These are phyloP conservation scores for Myiagra hebetior DNA, from an alignment of 2,113 vertebrate species.

Conservation along the genomic window DNA sequence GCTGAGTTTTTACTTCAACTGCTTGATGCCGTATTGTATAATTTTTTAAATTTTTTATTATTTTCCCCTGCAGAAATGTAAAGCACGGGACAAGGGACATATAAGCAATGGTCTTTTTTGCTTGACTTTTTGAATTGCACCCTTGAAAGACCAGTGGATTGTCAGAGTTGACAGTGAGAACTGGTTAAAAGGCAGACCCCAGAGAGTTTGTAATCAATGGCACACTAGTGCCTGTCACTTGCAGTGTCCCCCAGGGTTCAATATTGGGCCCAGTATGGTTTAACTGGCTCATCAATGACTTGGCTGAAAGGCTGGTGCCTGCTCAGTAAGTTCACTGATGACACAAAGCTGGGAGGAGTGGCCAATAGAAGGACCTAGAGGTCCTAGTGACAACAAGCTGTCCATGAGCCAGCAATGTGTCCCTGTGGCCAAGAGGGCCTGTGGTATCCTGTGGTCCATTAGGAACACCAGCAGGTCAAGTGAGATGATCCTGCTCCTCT, in stretches of 20 bases:
- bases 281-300: neutral
- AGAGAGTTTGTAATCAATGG: neutral
- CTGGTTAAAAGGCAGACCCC: neutral
- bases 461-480: neutral
- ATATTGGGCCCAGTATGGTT: neutral
- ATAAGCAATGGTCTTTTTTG: neutral
- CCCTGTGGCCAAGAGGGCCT: neutral
- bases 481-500: neutral
- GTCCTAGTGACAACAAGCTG: neutral
- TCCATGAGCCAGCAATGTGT: neutral
- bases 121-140: neutral
- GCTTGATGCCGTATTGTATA: neutral
- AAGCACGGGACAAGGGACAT: neutral
- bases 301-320: neutral
- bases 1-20: neutral
- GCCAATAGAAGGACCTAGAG: fast-evolving
- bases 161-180: neutral
- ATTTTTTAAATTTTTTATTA: too few species aligned
- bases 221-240: neutral
- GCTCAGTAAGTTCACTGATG: neutral
- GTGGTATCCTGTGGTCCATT: too few species aligned
- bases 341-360: neutral
- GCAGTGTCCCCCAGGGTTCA: neutral
- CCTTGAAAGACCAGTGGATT: neutral
- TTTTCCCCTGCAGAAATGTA: neutral